Evolutionary conservation across 2,888 invertebrate species (phyloP).

Genomic region (Drosophila austrosaltans): DNA sequence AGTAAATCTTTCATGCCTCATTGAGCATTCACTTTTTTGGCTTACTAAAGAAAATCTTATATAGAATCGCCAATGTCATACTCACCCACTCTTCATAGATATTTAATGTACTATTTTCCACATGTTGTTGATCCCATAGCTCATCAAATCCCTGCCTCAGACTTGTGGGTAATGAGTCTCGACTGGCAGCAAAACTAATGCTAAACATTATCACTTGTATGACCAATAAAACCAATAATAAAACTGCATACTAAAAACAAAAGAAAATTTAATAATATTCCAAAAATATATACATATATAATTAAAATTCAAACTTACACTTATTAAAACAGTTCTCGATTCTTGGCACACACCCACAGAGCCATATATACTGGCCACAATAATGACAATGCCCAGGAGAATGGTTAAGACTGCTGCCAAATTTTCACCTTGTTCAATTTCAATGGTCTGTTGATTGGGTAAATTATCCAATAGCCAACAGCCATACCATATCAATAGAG

Average conservation of each 20-base stretch:
- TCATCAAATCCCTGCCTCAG: constrained; percentile 76
- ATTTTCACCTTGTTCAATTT: constrained; percentile 71
- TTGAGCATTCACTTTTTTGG: neutral
- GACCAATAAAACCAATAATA: constrained; percentile 69
- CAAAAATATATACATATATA: neutral
- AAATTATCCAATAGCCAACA: constrained; percentile 70
- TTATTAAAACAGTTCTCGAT: constrained; percentile 68
- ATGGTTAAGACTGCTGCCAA: constrained; percentile 68
- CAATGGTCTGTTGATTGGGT: constrained; percentile 50
- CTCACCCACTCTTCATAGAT: constrained; percentile 78
- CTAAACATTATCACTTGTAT: constrained; percentile 77
- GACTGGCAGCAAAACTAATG: constrained; percentile 67
- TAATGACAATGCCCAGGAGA: constrained; percentile 68
- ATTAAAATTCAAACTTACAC: constrained; percentile 52
- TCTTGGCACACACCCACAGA: constrained; percentile 58
- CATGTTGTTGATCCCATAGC: constrained; percentile 65
- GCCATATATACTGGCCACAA: constrained; percentile 69
- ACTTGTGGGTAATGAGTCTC: constrained; percentile 57
- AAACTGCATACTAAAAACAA: constrained; percentile 70
- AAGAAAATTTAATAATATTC: too few relatives aligned
- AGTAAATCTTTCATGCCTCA: neutral
- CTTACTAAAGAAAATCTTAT: neutral
- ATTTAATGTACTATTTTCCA: constrained; percentile 59
- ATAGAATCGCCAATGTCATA: neutral
- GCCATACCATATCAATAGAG: constrained; percentile 74